Base-by-base conservation (phyloP, 37 sponge, comb jelly and placozoan genomes). In the Chondrilla cf. caribensis region DNA sequence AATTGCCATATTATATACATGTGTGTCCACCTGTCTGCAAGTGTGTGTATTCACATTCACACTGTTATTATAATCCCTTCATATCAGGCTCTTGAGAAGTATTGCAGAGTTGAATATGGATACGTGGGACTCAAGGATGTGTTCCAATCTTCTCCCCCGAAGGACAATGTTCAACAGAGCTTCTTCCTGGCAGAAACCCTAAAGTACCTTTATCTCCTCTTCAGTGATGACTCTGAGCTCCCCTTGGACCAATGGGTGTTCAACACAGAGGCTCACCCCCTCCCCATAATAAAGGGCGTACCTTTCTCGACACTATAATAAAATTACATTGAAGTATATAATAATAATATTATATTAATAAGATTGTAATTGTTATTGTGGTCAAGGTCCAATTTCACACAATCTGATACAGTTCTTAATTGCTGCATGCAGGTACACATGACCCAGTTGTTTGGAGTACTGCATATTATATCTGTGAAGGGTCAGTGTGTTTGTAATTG, bases 221-320 rank as follows among this genome's bases (percentile, higher is more conserved):
- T 83, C 86, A 82, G 84, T 44, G 92, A 89, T 21, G 92, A 94
- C 51, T 57, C 54, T 19, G 87, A 88, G 25, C 31, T 91, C n/a
- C 79, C 89, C 0, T 77, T 97, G 55, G 90, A 89, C 73, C 18
- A 81, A 21, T 97, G 90, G 86, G 95, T 97, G 15, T 90, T 97
- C 70, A 97, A 97, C 88, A 97, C 97, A 31, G 97, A 97, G 79
- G 97, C 97, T n/a, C 97, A 97, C 72, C 97, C 97, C 79, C 81
- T 97, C 29, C 97, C 97, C 0, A 38, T 92, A 2, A 43, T 94
- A 0, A 71, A 80, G 0, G 83, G 73, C n/a, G 39, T 94, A 0
- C 93, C 93, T 15, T 47, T 47, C 51, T 47, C 51, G 11, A 11
- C 51, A 14, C 9, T 47, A 47, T 47, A 11, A 47, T n/a, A n/a